phyloP scores from a whole-genome alignment of 2,797 vertebrate genomes.

The Eidolon dupreanum region DNA sequence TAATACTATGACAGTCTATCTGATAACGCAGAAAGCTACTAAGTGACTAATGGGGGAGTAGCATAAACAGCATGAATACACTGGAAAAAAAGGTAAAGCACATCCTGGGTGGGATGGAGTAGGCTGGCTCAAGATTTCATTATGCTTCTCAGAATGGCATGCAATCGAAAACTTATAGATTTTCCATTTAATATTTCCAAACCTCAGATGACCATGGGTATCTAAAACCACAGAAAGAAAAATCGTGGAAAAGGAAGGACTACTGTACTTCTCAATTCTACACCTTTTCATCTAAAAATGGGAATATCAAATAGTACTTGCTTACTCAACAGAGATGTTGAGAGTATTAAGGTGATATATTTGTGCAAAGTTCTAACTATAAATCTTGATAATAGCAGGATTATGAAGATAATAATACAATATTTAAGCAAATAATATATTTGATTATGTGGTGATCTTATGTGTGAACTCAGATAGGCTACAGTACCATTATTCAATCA shows the following conservation, averaged over 20 bases:
- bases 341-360: neutral
- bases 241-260: neutral
- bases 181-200: neutral
- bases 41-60: neutral
- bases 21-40: neutral
- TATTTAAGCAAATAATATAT: neutral
- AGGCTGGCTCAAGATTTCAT: neutral
- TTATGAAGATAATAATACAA: neutral
- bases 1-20: neutral
- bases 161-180: neutral
- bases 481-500: neutral
- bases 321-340: neutral
- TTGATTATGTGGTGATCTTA: neutral
- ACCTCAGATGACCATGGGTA: neutral
- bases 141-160: neutral
- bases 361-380: neutral
- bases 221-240: neutral
- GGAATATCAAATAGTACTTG: neutral
- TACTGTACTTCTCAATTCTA: neutral
- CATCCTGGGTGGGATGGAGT: neutral
- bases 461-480: neutral
- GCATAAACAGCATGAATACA: neutral
- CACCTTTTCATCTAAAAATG: neutral
- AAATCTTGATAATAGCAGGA: neutral
- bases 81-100: neutral